phyloP scores from a whole-genome alignment of 2,797 vertebrate genomes.

The Geotrypetes seraphini region DNA sequence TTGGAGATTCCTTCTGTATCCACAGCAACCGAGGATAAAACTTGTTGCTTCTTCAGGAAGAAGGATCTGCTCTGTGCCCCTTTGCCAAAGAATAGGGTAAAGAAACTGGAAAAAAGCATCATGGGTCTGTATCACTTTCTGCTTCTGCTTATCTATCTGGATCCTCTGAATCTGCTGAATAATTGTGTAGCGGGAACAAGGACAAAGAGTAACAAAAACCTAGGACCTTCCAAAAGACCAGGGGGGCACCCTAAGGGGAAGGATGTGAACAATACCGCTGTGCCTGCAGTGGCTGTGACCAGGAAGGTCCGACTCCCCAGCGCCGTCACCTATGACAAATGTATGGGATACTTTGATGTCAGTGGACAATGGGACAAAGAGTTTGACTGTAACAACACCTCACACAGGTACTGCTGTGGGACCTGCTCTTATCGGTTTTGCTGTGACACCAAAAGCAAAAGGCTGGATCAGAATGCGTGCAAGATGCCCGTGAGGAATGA shows the following conservation, averaged over 20 bases:
- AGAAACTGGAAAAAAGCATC: slow-evolving; percentile 17
- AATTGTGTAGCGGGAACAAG: slow-evolving; percentile 30
- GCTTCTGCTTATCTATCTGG: slow-evolving; percentile 58
- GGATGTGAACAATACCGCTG: slow-evolving; percentile 53
- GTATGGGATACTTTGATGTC: slow-evolving; percentile 93
- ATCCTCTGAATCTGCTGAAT: slow-evolving; percentile 54
- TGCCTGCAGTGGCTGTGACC: slow-evolving; percentile 31
- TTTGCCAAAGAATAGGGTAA: neutral
- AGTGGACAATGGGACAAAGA: slow-evolving; percentile 93
- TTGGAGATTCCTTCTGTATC: too few species aligned
- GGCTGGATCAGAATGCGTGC: slow-evolving; percentile 83
- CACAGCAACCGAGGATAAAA: too few species aligned
- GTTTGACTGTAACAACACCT: slow-evolving; percentile 94
- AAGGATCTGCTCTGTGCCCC: too few species aligned
- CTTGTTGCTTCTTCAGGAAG: too few species aligned
- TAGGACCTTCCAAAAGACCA: slow-evolving; percentile 22
- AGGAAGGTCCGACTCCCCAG: slow-evolving; percentile 51
- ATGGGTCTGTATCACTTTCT: slow-evolving; percentile 66
- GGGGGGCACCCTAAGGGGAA: slow-evolving; percentile 36
- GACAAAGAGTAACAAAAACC: slow-evolving; percentile 41
- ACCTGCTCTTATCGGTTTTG: slow-evolving; percentile 96
- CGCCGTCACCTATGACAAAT: slow-evolving; percentile 72
- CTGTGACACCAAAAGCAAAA: slow-evolving; percentile 86
- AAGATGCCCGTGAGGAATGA: slow-evolving; percentile 86
- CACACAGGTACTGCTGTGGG: slow-evolving; percentile 92